Evolutionary conservation across 1,140 invertebrate genomes (phyloP), one percentile per base, ranked within the genome.

Genomic region (Gonatopus flavifemur): DNA sequence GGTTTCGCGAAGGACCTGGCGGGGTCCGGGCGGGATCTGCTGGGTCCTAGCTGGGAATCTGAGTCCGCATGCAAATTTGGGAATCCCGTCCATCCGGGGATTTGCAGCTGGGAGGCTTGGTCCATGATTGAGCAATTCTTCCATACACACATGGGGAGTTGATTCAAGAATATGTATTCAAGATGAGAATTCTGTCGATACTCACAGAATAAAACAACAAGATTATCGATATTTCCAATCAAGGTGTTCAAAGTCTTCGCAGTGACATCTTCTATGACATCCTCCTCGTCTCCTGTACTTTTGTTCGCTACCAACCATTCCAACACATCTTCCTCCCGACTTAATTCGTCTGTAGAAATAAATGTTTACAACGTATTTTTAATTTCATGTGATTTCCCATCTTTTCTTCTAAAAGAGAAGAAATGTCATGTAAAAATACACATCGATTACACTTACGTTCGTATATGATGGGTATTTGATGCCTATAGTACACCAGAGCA

Each of bases 131-230:
- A 5, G 30, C 15, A 13, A 18, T 40, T 25, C 30, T 13, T 15
- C 4, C 13, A 25, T 16, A 40, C 22, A 40, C 38, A 3, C n/a
- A n/a, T n/a, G n/a, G n/a, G n/a, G n/a, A n/a, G n/a, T n/a, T n/a
- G n/a, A n/a, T n/a, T n/a, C n/a, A n/a, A n/a, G n/a, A n/a, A n/a
- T n/a, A n/a, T n/a, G n/a, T n/a, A n/a, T n/a, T n/a, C n/a, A n/a
- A n/a, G n/a, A n/a, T n/a, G n/a, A n/a, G n/a, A 22, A n/a, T n/a
- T n/a, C n/a, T n/a, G n/a, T n/a, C n/a, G 52, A 57, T 70, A 85
- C 90, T 84, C 85, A 96, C 93, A 95, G 77, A 96, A 96, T 35
- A 96, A 77, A 61, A 96, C 93, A 55, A 93, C 93, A 60, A 96
- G 82, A 74, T 93, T 89, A 66, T 95, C 93, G 35, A 94, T 88